Conservation (phyloP, 2,888 invertebrate genomes). For the Cataglyphis rosenhaueri region DNA sequence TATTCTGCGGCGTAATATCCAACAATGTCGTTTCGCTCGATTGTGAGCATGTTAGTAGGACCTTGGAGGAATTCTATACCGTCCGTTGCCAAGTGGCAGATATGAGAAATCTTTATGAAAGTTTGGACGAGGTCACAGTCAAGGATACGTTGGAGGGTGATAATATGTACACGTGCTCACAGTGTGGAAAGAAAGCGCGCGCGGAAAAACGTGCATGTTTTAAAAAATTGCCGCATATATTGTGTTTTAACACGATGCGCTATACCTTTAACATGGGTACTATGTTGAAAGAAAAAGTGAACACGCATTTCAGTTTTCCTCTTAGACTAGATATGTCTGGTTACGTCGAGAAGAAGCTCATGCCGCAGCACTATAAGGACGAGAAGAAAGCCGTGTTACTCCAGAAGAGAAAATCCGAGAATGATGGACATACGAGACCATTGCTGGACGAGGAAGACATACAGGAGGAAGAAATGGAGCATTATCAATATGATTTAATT, state of each 20-base stretch:
- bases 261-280: constrained; percentile 99
- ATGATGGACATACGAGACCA: constrained; percentile 65
- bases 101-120: constrained; percentile 98
- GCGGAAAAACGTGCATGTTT: constrained; percentile 98
- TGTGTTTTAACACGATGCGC: constrained; percentile 98
- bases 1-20: constrained; percentile 97
- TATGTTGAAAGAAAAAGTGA: constrained; percentile 98
- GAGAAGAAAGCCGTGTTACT: constrained; percentile 75
- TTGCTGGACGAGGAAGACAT: constrained; percentile 71
- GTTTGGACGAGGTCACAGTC: constrained; percentile 98
- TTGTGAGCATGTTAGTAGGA: constrained; percentile 97
- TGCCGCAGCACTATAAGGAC: constrained; percentile 95
- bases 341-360: constrained; percentile 96
- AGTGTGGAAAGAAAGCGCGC: constrained; percentile 97
- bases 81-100: constrained; percentile 98
- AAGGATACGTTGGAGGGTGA: constrained; percentile 98
- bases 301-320: constrained; percentile 98
- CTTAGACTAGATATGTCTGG: constrained; percentile 97
- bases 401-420: constrained; percentile 68
- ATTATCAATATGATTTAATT: constrained; percentile 93
- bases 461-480: constrained; percentile 89
- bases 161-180: constrained; percentile 99
- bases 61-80: constrained; percentile 98
- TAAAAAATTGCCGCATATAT: constrained; percentile 95
- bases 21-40: constrained; percentile 98